Conservation (phyloP, 2,797 vertebrate species). For the Etheostoma nigrum region DNA sequence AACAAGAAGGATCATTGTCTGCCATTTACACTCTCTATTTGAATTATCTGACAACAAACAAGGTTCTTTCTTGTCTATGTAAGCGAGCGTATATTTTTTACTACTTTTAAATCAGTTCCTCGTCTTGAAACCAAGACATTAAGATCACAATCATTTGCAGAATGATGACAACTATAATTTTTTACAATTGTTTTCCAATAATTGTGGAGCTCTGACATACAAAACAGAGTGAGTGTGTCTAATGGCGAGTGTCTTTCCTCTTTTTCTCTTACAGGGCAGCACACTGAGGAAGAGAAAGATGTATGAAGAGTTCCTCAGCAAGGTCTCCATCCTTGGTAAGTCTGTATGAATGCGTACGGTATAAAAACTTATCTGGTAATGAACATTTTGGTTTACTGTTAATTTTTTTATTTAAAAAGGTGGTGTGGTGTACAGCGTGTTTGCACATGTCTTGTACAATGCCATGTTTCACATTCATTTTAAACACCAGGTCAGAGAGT, state of each 20-base stretch:
- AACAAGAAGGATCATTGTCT: background rate
- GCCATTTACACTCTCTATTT: background rate
- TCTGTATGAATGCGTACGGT: background rate
- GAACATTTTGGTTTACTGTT: slow-evolving; percentile 19
- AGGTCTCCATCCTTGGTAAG: slow-evolving; percentile 97
- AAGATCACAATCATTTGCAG: slow-evolving; percentile 7
- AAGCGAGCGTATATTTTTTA: background rate
- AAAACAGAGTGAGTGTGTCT: slow-evolving; percentile 2
- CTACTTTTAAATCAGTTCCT: background rate
- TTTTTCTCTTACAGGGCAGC: slow-evolving; percentile 88
- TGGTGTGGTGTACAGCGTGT: background rate
- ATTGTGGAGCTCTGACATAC: background rate
- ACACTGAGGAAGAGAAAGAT: slow-evolving; percentile 96
- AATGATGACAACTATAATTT: background rate
- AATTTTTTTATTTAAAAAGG: slow-evolving; percentile 5
- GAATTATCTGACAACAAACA: slow-evolving; percentile 11
- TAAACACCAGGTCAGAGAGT: slow-evolving; percentile 57
- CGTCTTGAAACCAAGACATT: background rate
- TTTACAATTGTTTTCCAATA: background rate
- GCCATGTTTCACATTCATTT: slow-evolving; percentile 14
- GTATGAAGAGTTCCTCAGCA: slow-evolving; percentile 98
- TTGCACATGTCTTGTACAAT: slow-evolving; percentile 23
- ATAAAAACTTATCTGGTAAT: background rate
- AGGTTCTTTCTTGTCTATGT: background rate
- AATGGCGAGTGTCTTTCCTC: slow-evolving; percentile 27